Conservation (phyloP, 2,113 vertebrate species). For the Eidolon helvum region DNA sequence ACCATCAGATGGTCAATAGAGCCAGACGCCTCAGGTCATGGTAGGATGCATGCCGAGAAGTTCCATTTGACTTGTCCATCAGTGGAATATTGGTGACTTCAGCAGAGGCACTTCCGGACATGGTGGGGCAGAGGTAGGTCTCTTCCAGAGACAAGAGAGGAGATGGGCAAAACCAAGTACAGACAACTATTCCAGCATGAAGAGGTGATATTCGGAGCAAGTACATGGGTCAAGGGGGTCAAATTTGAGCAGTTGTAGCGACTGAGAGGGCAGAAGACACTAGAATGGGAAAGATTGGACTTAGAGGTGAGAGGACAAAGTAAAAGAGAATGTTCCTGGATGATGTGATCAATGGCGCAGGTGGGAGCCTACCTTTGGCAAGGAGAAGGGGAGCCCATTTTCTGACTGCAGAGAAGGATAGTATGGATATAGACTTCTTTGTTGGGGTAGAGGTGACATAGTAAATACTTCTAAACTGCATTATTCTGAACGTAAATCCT, state of each 20-base stretch:
- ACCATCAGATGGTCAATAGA: background rate
- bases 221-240: background rate
- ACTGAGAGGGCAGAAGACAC: rapidly evolving
- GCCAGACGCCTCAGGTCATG: background rate
- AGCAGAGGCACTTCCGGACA: background rate
- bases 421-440: background rate
- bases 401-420: background rate
- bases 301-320: background rate
- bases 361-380: background rate
- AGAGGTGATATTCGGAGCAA: background rate
- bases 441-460: background rate
- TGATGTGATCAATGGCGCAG: background rate
- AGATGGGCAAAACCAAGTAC: background rate
- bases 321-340: background rate
- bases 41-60: too few relatives aligned
- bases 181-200: background rate
- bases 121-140: too few relatives aligned
- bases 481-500: background rate
- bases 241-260: background rate
- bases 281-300: background rate
- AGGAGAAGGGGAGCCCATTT: background rate
- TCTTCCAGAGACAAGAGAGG: background rate
- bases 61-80: background rate
- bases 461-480: background rate
- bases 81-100: background rate